Base-by-base conservation (phyloP, 1,140 invertebrate species). In the Drosophila tsacasi region DNA sequence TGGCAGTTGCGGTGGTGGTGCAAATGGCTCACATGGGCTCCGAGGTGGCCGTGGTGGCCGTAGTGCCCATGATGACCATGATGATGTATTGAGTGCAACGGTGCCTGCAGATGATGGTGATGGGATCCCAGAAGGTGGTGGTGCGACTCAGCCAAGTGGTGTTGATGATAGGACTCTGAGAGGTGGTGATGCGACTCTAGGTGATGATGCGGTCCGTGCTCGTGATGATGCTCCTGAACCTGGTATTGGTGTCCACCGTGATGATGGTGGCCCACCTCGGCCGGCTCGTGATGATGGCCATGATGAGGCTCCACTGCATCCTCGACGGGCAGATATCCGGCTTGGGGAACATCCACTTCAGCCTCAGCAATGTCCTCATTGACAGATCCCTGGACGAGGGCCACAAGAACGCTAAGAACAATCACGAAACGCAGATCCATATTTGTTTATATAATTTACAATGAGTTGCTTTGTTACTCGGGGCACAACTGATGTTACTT, bases 1-100 rank as follows among this genome's bases (percentile, higher is more conserved):
- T 72, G 76, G 37, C 76, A 79, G 25, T 73, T 79, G 37, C 76
- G 76, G 54, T 72, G 60, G 13, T 42, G 72, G 21, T 60, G 74
- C 39, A 67, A 21, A 5, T 76, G 62, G 12, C 69, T 40, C 30
- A 57, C 37, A 27, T 39, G 60, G 5, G 12, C 15, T 35, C 27
- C 59, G 13, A 27, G 47, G 8, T 27, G 23, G n/a, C 49, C 55
- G 21, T 46, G 12, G 5, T 23, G 12, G 0, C 15, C 59, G 4
- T 27, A 23, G 4, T 37, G n/a, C 0, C 50, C 55, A n/a, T 61
- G 55, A 19, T 25, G 35, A 0, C 5, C 15, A 12, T 25, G 35
- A 27, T 39, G 54, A 3, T 35, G 37, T n/a, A 60, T 23, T 21
- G 46, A 55, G 27, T 50, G 21, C 6, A 30, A 15, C 7, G 59